Percentiles rank a stretch among this genome's conserved stretches.
phyloP scores from a whole-genome alignment of 2,797 vertebrate species.

The Gephyroberyx darwinii region DNA sequence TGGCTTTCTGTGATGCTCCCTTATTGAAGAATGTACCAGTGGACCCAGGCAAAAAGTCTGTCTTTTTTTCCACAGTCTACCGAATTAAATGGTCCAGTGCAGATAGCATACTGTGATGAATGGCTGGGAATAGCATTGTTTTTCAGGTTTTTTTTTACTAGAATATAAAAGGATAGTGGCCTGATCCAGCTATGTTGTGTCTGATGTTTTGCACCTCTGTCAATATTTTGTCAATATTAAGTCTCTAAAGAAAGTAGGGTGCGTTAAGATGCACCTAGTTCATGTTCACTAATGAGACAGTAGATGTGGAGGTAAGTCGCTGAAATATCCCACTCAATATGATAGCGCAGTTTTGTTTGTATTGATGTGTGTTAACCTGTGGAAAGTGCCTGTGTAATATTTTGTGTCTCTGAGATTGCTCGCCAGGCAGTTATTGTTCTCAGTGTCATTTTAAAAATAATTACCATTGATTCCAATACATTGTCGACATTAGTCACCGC shows the following conservation, averaged over 20 bases:
- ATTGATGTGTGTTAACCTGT: background rate
- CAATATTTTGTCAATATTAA: no score
- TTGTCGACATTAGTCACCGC: slow-evolving; percentile 15
- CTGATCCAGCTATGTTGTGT: no score
- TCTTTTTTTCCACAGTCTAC: slow-evolving; percentile 28
- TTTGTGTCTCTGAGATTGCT: slow-evolving; percentile 1
- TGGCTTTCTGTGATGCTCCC: slow-evolving; percentile 36
- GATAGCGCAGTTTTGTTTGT: slow-evolving; percentile 9
- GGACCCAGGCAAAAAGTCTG: slow-evolving; percentile 1
- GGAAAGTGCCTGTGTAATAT: slow-evolving; percentile 1
- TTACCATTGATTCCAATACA: slow-evolving; percentile 9
- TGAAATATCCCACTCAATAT: background rate
- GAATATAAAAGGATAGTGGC: no score
- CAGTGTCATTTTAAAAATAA: slow-evolving; percentile 28
- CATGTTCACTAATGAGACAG: no score
- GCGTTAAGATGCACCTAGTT: no score
- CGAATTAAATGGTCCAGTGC: slow-evolving; percentile 25
- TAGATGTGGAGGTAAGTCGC: background rate
- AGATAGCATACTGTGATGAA: background rate
- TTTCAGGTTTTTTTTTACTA: slow-evolving; percentile 7
- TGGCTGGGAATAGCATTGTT: slow-evolving; percentile 1
- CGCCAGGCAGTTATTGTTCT: background rate
- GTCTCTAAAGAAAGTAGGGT: no score
- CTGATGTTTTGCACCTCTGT: no score
- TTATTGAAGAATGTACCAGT: slow-evolving; percentile 2